Conservation (phyloP, 1,140 invertebrate genomes). For the Luehdorfia chinensis region DNA sequence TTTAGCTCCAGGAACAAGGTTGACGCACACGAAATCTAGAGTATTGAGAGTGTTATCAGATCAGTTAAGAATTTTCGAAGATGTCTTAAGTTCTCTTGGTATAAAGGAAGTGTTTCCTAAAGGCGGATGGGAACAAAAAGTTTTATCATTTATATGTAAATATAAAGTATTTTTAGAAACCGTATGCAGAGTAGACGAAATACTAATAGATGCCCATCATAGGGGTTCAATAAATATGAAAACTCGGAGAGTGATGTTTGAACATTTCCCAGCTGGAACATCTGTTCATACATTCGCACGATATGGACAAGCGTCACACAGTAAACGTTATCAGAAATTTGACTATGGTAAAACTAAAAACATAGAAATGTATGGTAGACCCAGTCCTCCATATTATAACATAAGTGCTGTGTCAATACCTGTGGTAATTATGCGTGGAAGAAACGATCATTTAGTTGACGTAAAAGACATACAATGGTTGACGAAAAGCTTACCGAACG, state of each 20-base stretch:
- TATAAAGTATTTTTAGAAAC: slow-evolving; percentile 19
- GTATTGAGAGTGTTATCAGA: slow-evolving; percentile 24
- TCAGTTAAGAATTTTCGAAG: slow-evolving; percentile 23
- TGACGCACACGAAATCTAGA: slow-evolving; percentile 38
- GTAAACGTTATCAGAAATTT: slow-evolving; percentile 66
- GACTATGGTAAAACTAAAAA: slow-evolving; percentile 75
- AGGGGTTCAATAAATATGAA: slow-evolving; percentile 38
- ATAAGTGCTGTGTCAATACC: slow-evolving; percentile 73
- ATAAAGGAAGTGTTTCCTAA: slow-evolving; percentile 37
- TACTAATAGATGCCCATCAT: slow-evolving; percentile 33
- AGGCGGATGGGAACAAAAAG: slow-evolving; percentile 32
- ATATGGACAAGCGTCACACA: slow-evolving; percentile 77
- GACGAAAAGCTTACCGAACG: slow-evolving; percentile 38
- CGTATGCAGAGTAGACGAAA: slow-evolving; percentile 24
- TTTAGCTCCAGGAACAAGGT: slow-evolving; percentile 45
- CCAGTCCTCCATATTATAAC: slow-evolving; percentile 72
- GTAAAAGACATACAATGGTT: slow-evolving; percentile 49
- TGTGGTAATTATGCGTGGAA: slow-evolving; percentile 46
- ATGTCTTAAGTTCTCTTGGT: slow-evolving; percentile 18
- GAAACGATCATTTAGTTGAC: slow-evolving; percentile 53
- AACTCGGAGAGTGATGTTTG: slow-evolving; percentile 45
- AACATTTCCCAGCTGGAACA: slow-evolving; percentile 85
- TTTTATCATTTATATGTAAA: slow-evolving; percentile 39
- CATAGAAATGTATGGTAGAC: slow-evolving; percentile 66
- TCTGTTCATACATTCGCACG: slow-evolving; percentile 83